Conservation (phyloP, 2,888 invertebrate genomes). For the Andrena chrysosceles region DNA sequence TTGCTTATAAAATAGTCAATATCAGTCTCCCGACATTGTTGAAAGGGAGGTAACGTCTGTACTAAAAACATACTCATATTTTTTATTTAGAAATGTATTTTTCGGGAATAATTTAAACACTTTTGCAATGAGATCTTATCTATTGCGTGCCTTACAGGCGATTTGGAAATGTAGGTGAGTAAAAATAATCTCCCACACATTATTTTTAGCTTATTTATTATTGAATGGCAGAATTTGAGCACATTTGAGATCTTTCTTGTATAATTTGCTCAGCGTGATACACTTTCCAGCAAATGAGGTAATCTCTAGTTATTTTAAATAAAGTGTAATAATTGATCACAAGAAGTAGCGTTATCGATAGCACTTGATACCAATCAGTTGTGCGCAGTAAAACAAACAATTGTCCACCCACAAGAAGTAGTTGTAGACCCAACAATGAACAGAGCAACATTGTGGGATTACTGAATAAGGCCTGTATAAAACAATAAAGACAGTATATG, state of each 20-base stretch:
- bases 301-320: constrained; percentile 95
- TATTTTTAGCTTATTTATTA: constrained; percentile 61
- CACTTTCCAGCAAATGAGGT: constrained; percentile 93
- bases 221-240: constrained; percentile 60
- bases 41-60: too few species aligned
- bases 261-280: constrained; percentile 91
- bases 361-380: constrained; percentile 96
- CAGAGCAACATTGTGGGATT: constrained; percentile 93
- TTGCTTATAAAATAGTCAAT: too few species aligned
- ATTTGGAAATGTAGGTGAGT: neutral
- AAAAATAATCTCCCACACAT: neutral
- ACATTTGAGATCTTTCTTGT: constrained; percentile 86
- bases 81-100: too few species aligned
- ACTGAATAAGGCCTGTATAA: constrained; percentile 92
- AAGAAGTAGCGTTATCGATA: constrained; percentile 93
- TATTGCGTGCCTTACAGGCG: too few species aligned
- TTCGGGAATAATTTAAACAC: too few species aligned
- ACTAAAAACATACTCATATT: too few species aligned
- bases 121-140: too few species aligned
- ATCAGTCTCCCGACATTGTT: too few species aligned
- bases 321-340: constrained; percentile 96
- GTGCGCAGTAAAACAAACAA: constrained; percentile 92
- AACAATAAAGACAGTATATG: constrained; percentile 58
- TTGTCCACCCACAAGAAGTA: constrained; percentile 90
- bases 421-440: constrained; percentile 90